Evolutionary conservation across 2,113 vertebrate genomes (phyloP).

Genomic region (Agelaius phoeniceus): DNA sequence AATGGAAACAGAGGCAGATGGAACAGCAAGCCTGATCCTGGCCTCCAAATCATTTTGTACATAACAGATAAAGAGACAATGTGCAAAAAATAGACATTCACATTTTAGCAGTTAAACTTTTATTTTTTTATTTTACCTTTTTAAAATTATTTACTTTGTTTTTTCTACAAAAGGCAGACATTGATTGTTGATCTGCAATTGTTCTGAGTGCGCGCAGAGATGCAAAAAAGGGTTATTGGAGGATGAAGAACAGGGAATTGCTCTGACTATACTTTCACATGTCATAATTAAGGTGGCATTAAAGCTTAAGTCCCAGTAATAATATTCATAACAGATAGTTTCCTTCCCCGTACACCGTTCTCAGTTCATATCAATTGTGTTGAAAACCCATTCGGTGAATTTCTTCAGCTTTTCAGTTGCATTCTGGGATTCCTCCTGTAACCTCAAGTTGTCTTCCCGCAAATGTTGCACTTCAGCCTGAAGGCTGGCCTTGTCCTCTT

Average conservation of each 20-base stretch:
- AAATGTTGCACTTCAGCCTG: constrained; percentile 90
- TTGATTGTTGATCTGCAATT: constrained; percentile 76
- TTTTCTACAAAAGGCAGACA: constrained; percentile 82
- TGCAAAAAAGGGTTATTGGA: constrained; percentile 38
- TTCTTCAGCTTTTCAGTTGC: constrained; percentile 96
- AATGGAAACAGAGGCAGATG: constrained; percentile 62
- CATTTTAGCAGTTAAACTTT: constrained; percentile 84
- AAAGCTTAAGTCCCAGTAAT: constrained; percentile 43
- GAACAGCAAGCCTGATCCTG: constrained; percentile 23
- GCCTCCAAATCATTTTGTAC: constrained; percentile 73
- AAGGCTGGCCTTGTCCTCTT: constrained; percentile 89
- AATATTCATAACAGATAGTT: constrained; percentile 34
- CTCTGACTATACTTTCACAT: constrained; percentile 49
- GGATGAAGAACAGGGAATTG: constrained; percentile 49
- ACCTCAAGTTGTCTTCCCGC: constrained; percentile 92
- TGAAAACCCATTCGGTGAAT: constrained; percentile 98
- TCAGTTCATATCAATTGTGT: constrained; percentile 98
- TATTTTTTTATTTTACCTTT: constrained; percentile 81
- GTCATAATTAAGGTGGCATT: constrained; percentile 48
- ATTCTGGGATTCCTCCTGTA: constrained; percentile 94
- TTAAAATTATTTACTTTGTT: constrained; percentile 79
- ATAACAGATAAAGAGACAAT: constrained; percentile 78
- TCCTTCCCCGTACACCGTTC: not conserved
- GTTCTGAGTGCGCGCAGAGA: constrained; percentile 63
- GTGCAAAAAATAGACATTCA: constrained; percentile 88